phyloP scores from a whole-genome alignment of 2,113 vertebrate genomes.

The Charina bottae region DNA sequence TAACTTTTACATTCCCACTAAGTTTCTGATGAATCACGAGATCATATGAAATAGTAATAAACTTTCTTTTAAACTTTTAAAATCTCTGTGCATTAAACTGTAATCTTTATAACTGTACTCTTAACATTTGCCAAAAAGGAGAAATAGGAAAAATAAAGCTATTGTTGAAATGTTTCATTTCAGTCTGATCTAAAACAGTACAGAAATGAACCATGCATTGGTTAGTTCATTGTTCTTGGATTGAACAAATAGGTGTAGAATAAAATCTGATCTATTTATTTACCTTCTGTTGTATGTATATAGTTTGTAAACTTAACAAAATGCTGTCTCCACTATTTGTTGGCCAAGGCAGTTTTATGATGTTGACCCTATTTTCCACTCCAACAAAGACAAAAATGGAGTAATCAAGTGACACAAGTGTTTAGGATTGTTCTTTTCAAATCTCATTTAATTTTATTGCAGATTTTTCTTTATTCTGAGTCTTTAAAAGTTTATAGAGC shows the following conservation, averaged over 20 bases:
- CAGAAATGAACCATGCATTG: not conserved
- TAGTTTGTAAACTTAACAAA: constrained; percentile 46
- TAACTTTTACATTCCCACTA: not conserved
- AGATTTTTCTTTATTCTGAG: constrained; percentile 61
- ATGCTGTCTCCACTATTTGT: constrained; percentile 47
- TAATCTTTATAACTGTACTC: not conserved
- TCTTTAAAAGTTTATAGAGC: constrained; percentile 71
- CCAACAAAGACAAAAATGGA: constrained; percentile 46
- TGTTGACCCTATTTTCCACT: constrained; percentile 65
- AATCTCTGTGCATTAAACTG: not conserved
- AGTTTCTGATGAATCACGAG: not conserved
- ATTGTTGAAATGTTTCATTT: not conserved
- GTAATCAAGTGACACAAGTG: constrained; percentile 60
- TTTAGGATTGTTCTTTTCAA: constrained; percentile 70
- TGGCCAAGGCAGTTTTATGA: constrained; percentile 38
- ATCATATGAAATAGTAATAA: not conserved
- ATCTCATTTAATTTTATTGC: constrained; percentile 78
- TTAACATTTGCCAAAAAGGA: not conserved
- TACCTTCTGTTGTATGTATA: constrained; percentile 38
- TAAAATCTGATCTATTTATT: constrained; percentile 8
- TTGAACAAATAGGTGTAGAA: not conserved
- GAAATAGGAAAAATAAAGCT: not conserved
- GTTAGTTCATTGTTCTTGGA: not conserved
- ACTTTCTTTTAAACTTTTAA: not conserved
- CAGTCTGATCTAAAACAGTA: not conserved